Conservation (phyloP, 2,888 invertebrate species). For the Drosophila sordidula region DNA sequence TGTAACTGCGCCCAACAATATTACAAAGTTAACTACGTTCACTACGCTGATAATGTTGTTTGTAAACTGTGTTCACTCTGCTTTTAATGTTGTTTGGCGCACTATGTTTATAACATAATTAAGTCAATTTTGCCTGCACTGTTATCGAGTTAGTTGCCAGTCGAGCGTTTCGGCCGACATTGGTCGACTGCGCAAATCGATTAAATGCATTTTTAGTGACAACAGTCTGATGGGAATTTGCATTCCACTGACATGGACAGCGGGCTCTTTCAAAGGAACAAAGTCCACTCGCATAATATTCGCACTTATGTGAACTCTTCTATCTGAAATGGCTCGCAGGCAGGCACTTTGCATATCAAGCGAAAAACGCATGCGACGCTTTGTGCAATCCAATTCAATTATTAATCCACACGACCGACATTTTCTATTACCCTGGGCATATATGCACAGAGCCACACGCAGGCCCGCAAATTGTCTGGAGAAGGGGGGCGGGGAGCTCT, state of each 20-base stretch:
- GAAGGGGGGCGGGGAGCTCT: not conserved
- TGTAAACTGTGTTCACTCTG: no score
- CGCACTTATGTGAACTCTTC: slow-evolving; percentile 1
- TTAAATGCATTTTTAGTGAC: not conserved
- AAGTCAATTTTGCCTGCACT: slow-evolving; percentile 31
- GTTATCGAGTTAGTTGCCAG: slow-evolving; percentile 34
- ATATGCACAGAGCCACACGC: slow-evolving; percentile 19
- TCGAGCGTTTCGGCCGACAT: slow-evolving; percentile 4
- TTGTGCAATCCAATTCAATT: slow-evolving; percentile 74
- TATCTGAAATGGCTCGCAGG: slow-evolving; percentile 1
- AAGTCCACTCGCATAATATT: not conserved
- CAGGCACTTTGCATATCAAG: slow-evolving; percentile 42
- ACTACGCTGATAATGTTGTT: no score
- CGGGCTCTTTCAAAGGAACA: not conserved
- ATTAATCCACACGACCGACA: slow-evolving; percentile 65
- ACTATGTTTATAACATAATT: slow-evolving; percentile 34
- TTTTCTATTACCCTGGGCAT: slow-evolving; percentile 37
- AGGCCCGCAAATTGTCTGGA: slow-evolving; percentile 16
- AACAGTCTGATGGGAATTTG: slow-evolving; percentile 21
- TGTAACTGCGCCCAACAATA: not conserved
- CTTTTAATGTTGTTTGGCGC: not conserved
- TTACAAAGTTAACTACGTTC: not conserved
- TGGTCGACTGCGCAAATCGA: not conserved
- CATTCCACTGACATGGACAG: slow-evolving; percentile 19
- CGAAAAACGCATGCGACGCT: slow-evolving; percentile 58